Percentiles rank a stretch among this genome's conserved stretches.
These are phyloP conservation scores for Emydura subglobosa DNA, from an alignment of 2,113 vertebrate genomes.

Conservation along the genomic window DNA sequence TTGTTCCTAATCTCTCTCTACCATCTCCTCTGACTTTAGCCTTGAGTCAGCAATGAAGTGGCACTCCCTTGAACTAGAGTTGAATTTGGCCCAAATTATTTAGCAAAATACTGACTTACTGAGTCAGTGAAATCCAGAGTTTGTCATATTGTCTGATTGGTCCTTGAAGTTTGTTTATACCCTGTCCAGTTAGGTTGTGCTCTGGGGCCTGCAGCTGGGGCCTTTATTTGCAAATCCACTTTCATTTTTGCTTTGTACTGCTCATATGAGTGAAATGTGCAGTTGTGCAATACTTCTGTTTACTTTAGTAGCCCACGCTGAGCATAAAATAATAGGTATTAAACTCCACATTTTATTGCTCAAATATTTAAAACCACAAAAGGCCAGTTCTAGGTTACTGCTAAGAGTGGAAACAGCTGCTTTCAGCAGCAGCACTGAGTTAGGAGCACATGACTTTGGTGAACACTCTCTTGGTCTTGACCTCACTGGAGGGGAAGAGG, in stretches of 20 bases:
- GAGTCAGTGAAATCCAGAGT: slow-evolving; percentile 60
- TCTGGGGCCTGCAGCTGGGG: neutral
- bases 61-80: neutral
- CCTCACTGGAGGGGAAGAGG: slow-evolving; percentile 44
- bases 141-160: slow-evolving; percentile 54
- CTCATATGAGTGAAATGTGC: slow-evolving; percentile 61
- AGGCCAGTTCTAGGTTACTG: slow-evolving; percentile 6
- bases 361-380: slow-evolving; percentile 54
- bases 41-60: neutral
- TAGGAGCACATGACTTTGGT: slow-evolving; percentile 54
- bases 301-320: slow-evolving; percentile 61
- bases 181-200: neutral
- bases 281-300: slow-evolving; percentile 51
- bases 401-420: slow-evolving; percentile 64
- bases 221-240: slow-evolving; percentile 5
- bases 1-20: neutral
- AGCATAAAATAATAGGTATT: slow-evolving; percentile 15
- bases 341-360: slow-evolving; percentile 42
- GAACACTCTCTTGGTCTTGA: slow-evolving; percentile 59
- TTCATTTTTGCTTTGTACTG: neutral
- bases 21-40: neutral
- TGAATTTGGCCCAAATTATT: slow-evolving; percentile 53
- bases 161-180: slow-evolving; percentile 31
- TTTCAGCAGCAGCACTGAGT: neutral
- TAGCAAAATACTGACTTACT: slow-evolving; percentile 66